These are phyloP conservation scores for Cisticola juncidis DNA, from an alignment of 2,113 vertebrate species.

Conservation along the genomic window DNA sequence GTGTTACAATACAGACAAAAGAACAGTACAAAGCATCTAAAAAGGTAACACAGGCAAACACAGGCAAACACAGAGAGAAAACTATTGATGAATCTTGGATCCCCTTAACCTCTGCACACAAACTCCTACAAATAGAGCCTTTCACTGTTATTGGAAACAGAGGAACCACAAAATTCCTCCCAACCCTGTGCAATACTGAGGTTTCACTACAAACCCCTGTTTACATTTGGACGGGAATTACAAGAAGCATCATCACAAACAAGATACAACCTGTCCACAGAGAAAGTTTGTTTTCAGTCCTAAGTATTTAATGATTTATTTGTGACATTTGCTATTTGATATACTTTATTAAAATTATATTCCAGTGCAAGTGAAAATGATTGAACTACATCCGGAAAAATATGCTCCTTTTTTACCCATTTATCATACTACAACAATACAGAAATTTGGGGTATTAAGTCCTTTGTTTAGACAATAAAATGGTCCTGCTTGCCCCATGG, in stretches of 20 bases:
- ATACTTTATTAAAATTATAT: background rate
- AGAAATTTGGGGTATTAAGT: background rate
- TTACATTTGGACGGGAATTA: background rate
- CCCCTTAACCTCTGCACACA: background rate
- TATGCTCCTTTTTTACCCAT: background rate
- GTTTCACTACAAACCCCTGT: background rate
- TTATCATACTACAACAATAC: rapidly evolving
- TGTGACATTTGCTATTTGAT: background rate
- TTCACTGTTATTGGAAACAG: background rate
- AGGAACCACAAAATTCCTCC: background rate
- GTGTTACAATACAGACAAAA: background rate
- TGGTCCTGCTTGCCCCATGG: background rate
- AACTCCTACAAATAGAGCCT: background rate
- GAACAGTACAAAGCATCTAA: background rate
- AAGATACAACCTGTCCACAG: background rate
- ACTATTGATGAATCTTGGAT: background rate
- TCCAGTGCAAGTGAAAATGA: background rate
- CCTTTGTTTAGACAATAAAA: background rate
- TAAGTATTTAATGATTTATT: background rate
- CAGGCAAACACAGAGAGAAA: background rate
- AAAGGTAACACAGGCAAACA: background rate
- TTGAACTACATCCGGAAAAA: background rate
- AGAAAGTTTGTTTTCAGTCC: background rate
- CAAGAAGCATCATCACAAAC: rapidly evolving
- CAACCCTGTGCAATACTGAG: rapidly evolving